These are phyloP conservation scores for Struthio camelus DNA, from an alignment of 2,113 vertebrate genomes.

Conservation along the genomic window DNA sequence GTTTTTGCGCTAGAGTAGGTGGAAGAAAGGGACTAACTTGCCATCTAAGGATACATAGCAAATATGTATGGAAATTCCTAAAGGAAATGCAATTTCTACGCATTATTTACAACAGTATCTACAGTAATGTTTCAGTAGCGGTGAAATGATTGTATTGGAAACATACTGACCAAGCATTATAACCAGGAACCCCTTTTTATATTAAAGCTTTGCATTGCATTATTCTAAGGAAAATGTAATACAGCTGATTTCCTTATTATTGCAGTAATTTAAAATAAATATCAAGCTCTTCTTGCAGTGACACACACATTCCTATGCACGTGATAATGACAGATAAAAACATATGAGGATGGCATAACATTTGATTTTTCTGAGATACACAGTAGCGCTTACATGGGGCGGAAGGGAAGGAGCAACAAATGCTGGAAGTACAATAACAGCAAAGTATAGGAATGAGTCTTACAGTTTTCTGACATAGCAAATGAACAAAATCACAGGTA, in stretches of 20 bases:
- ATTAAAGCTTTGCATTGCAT: background rate
- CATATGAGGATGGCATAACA: background rate
- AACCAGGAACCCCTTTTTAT: conserved; percentile 2
- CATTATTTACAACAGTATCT: conserved; percentile 20
- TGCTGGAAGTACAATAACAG: background rate
- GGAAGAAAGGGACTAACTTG: conserved; percentile 14
- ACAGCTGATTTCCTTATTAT: background rate
- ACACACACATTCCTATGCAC: background rate
- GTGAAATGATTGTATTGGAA: background rate
- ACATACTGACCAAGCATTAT: background rate
- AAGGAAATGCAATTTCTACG: background rate
- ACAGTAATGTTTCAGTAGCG: background rate
- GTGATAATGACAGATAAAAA: background rate
- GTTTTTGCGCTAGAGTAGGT: background rate
- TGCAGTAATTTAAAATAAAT: background rate
- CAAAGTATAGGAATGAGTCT: background rate
- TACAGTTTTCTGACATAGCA: background rate
- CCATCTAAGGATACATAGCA: background rate
- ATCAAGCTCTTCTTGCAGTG: background rate
- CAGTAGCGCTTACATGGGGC: background rate
- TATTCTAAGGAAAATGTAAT: background rate
- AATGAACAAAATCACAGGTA: background rate
- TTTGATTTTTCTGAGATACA: background rate
- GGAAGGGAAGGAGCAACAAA: background rate
- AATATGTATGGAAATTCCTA: conserved; percentile 15